A percentile compares a stretch with the other conserved stretches of the same genome.
These are phyloP conservation scores for Drosophila virilis DNA, from an alignment of 1,140 invertebrate genomes.

Conservation along the genomic window DNA sequence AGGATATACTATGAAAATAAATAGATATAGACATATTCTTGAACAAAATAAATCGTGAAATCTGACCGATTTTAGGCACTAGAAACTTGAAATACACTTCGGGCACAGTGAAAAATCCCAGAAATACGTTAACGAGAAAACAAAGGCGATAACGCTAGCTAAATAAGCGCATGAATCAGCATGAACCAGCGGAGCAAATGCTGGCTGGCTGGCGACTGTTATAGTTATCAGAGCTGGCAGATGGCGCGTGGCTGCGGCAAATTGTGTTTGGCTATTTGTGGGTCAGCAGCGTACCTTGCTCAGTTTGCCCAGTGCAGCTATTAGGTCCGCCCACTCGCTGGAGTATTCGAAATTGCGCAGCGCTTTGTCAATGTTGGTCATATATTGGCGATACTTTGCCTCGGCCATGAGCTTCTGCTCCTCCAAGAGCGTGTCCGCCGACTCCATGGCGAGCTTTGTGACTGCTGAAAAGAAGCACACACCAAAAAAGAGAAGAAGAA, in stretches of 20 bases:
- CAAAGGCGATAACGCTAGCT: not conserved
- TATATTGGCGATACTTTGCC: constrained; percentile 92
- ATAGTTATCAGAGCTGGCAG: not conserved
- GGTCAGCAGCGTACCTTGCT: constrained; percentile 90
- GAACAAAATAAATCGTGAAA: no score
- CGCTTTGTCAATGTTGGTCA: constrained; percentile 93
- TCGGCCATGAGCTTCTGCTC: constrained; percentile 91
- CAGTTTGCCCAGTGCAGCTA: constrained; percentile 95
- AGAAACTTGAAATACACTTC: not conserved
- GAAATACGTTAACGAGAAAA: not conserved
- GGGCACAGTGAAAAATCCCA: not conserved
- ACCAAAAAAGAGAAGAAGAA: constrained; percentile 9
- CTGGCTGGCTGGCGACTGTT: not conserved
- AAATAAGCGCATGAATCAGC: constrained; percentile 4
- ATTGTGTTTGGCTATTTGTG: not conserved
- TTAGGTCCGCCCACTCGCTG: constrained; percentile 98
- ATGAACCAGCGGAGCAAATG: not conserved
- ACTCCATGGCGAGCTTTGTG: constrained; percentile 73
- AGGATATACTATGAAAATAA: no score
- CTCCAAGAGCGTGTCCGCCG: constrained; percentile 85
- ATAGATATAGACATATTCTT: no score
- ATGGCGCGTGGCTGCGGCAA: not conserved
- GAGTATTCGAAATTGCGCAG: constrained; percentile 97
- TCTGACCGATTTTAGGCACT: no score
- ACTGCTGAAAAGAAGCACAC: constrained; percentile 5